Percentiles rank a stretch among this genome's conserved stretches.
These are phyloP conservation scores for Phyllopteryx taeniolatus DNA, from an alignment of 2,113 vertebrate species.

Conservation along the genomic window DNA sequence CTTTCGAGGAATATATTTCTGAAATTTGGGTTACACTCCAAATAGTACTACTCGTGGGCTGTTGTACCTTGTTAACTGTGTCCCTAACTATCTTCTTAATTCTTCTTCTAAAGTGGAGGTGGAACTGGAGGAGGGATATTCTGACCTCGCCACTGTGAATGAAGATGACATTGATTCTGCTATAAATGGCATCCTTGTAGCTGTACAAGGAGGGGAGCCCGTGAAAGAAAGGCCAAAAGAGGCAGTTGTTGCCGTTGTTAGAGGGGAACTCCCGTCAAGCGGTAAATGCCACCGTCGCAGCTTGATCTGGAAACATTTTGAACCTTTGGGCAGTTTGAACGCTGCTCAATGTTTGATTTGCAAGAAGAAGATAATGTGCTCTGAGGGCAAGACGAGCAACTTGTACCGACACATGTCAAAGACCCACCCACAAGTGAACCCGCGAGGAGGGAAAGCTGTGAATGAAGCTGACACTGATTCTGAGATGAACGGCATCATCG, in stretches of 20 bases:
- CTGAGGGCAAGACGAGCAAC: slow-evolving; percentile 59
- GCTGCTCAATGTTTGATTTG: slow-evolving; percentile 62
- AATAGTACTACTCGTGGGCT: no score
- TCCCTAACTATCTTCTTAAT: background rate
- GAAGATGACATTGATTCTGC: slow-evolving; percentile 20
- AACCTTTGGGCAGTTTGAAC: slow-evolving; percentile 46
- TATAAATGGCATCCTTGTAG: background rate
- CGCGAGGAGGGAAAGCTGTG: background rate
- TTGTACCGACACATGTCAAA: slow-evolving; percentile 64
- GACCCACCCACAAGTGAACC: slow-evolving; percentile 50
- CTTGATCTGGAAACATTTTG: slow-evolving; percentile 63
- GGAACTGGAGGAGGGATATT: slow-evolving; percentile 36
- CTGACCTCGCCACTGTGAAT: slow-evolving; percentile 22
- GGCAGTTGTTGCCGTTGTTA: background rate
- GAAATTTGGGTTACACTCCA: no score
- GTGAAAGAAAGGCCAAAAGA: background rate
- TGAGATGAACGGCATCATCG: background rate
- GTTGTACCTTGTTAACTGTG: background rate
- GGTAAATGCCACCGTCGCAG: slow-evolving; percentile 37
- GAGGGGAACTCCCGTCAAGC: background rate
- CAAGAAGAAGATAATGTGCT: slow-evolving; percentile 62
- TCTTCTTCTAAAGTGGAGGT: slow-evolving; percentile 40
- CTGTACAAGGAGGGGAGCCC: background rate
- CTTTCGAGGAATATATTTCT: no score
- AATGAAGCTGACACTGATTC: background rate